Evolutionary conservation across 1,140 invertebrate species (phyloP).

Genomic region (Oppia nitens): DNA sequence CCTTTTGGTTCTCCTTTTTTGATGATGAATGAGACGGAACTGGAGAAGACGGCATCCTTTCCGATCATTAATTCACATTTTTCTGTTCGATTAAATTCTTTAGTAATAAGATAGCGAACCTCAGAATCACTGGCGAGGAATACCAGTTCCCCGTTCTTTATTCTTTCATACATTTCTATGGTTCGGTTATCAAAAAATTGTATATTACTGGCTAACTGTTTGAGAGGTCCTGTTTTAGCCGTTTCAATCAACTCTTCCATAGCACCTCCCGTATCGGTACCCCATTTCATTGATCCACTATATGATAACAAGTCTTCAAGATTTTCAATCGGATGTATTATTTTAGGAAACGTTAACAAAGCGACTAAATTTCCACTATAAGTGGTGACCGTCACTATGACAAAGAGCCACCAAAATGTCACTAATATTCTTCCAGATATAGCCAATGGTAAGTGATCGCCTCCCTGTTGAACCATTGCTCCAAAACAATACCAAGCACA

Average conservation of each 20-base stretch:
- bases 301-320: conserved; percentile 48
- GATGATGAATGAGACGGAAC: conserved; percentile 28
- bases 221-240: not conserved
- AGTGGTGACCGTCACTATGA: conserved; percentile 65
- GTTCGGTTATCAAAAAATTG: conserved; percentile 9
- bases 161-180: conserved; percentile 10
- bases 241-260: conserved; percentile 12
- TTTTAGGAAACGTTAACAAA: conserved; percentile 76
- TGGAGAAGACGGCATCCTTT: conserved; percentile 53
- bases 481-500: conserved; percentile 72
- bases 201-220: conserved; percentile 12
- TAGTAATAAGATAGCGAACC: conserved; percentile 18
- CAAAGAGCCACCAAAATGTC: conserved; percentile 81
- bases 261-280: conserved; percentile 29
- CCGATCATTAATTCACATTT: conserved; percentile 30
- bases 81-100: conserved; percentile 16
- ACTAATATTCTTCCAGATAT: conserved; percentile 73
- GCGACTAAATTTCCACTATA: conserved; percentile 85
- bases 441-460: conserved; percentile 59
- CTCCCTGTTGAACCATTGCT: conserved; percentile 74
- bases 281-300: conserved; percentile 44
- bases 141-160: conserved; percentile 8
- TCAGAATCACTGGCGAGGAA: conserved; percentile 14
- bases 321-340: conserved; percentile 53
- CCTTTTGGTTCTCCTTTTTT: not conserved